phyloP scores from a whole-genome alignment of 2,888 invertebrate genomes.

The Anthrax anthrax region DNA sequence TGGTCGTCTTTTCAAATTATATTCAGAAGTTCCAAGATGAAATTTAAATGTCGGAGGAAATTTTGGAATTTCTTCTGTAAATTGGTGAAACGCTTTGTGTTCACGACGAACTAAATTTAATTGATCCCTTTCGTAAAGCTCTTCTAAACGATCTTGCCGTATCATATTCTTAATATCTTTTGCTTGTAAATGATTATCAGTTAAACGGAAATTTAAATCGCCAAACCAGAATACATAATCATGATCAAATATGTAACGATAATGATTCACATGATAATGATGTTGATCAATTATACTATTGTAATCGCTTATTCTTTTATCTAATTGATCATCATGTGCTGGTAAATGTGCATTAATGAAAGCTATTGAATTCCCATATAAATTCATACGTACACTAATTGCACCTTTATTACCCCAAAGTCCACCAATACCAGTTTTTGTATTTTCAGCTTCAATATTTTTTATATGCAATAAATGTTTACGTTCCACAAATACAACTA shows the following conservation, averaged over 20 bases:
- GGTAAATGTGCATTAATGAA: constrained; percentile 82
- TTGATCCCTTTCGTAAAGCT: constrained; percentile 63
- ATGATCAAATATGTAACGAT: constrained; percentile 74
- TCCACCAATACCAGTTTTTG: constrained; percentile 80
- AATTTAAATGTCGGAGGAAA: constrained; percentile 86
- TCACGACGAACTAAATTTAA: constrained; percentile 53
- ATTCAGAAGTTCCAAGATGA: constrained; percentile 55
- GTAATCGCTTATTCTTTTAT: constrained; percentile 79
- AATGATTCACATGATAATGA: constrained; percentile 60
- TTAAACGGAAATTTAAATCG: constrained; percentile 75
- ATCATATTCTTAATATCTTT: constrained; percentile 53
- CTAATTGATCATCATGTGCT: constrained; percentile 71
- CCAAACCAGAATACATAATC: constrained; percentile 91
- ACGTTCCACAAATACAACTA: constrained; percentile 62
- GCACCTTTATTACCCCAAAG: constrained; percentile 97
- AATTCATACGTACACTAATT: constrained; percentile 70
- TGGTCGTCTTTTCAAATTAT: constrained; percentile 73
- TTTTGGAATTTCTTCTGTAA: constrained; percentile 54
- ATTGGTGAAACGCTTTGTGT: constrained; percentile 70
- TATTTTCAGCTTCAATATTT: constrained; percentile 74
- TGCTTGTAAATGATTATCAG: constrained; percentile 44
- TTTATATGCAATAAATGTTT: constrained; percentile 68
- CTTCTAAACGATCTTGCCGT: constrained; percentile 46
- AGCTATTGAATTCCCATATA: constrained; percentile 78
- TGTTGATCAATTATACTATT: constrained; percentile 74